Evolutionary conservation across 1,140 invertebrate genomes (phyloP).

Genomic region (Leptinotarsa lineolata): DNA sequence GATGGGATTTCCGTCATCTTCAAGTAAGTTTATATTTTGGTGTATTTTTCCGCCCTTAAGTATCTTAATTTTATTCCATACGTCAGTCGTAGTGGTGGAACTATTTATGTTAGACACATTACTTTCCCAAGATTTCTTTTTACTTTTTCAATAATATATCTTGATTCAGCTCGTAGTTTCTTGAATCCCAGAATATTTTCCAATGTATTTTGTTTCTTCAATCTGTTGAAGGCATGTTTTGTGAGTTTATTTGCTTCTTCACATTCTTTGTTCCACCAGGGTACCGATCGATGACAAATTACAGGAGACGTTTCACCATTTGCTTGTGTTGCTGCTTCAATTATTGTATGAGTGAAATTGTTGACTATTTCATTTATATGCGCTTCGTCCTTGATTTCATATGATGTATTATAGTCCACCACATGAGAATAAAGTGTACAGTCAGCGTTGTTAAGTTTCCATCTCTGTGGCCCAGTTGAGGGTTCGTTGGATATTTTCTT

Average conservation of each 20-base stretch:
- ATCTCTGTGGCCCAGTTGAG: too few species aligned
- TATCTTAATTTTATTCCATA: not conserved
- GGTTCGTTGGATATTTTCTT: not conserved
- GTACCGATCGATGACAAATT: too few species aligned
- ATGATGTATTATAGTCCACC: not conserved
- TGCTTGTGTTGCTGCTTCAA: conserved; percentile 5
- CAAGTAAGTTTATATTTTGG: not conserved
- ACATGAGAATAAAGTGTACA: not conserved
- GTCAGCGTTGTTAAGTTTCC: not conserved
- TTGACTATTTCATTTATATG: not conserved
- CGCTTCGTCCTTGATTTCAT: not conserved
- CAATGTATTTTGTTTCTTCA: conserved; percentile 11
- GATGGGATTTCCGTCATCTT: not conserved
- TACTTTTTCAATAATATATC: not conserved
- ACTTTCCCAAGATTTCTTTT: conserved; percentile 23
- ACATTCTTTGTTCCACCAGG: too few species aligned
- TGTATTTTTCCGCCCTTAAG: not conserved
- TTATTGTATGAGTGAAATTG: not conserved
- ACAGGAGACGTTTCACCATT: too few species aligned
- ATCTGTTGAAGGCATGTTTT: too few species aligned
- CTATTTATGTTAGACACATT: not conserved
- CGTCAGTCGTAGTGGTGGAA: not conserved
- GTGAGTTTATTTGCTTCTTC: too few species aligned
- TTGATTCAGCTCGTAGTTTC: conserved; percentile 12
- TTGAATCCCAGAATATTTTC: conserved; percentile 22